These are phyloP conservation scores for Gambusia affinis DNA, from an alignment of 2,113 vertebrate species.

Conservation along the genomic window DNA sequence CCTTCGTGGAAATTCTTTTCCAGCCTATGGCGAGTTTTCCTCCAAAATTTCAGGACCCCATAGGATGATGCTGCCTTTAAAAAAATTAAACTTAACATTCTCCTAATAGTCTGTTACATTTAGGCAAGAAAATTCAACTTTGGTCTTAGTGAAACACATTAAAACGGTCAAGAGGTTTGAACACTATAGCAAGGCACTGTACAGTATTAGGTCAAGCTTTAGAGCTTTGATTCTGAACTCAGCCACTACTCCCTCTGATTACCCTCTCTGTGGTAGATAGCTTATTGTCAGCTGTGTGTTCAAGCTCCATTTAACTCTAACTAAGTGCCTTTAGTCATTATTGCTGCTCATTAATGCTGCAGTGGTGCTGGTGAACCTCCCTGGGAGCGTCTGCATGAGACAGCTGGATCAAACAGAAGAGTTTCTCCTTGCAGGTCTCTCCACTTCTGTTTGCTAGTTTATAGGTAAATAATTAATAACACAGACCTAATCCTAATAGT, in stretches of 20 bases:
- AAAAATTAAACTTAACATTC: background rate
- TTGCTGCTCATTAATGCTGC: slow-evolving; percentile 65
- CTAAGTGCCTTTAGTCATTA: slow-evolving; percentile 76
- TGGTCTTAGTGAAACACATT: background rate
- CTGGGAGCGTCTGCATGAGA: slow-evolving; percentile 47
- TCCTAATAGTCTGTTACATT: background rate
- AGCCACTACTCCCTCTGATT: slow-evolving; percentile 47
- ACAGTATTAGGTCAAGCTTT: slow-evolving; percentile 35
- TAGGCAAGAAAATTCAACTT: background rate
- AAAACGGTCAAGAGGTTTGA: background rate
- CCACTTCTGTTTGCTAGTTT: slow-evolving; percentile 19
- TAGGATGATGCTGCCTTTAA: background rate
- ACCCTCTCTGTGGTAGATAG: slow-evolving; percentile 54
- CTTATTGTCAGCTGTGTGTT: slow-evolving; percentile 76
- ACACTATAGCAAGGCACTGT: background rate
- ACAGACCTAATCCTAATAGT: slow-evolving; percentile 41
- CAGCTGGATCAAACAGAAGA: slow-evolving; percentile 33
- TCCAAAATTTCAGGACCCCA: background rate
- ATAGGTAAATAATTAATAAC: slow-evolving; percentile 37
- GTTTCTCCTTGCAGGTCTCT: slow-evolving; percentile 7
- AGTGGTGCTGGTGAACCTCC: slow-evolving; percentile 41
- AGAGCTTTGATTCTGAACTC: slow-evolving; percentile 35
- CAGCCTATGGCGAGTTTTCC: background rate
- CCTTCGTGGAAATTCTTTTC: background rate
- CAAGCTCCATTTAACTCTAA: slow-evolving; percentile 79